phyloP scores from a whole-genome alignment of 2,888 invertebrate genomes.

The Cheiracanthium punctorium region DNA sequence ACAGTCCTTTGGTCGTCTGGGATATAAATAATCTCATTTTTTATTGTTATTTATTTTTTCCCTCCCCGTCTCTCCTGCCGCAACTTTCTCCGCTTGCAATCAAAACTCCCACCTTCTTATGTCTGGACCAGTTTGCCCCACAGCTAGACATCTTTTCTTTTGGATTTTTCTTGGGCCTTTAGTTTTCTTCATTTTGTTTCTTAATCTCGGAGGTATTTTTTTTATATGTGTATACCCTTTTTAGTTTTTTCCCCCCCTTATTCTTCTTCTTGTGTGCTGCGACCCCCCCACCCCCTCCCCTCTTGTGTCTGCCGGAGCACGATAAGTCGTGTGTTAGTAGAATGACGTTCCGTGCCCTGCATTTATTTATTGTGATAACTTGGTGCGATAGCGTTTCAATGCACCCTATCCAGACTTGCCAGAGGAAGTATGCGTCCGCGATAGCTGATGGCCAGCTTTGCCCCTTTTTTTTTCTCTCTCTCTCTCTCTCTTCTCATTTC shows the following conservation, averaged over 20 bases:
- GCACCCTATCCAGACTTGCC: slow-evolving; percentile 46
- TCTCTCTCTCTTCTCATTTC: neutral
- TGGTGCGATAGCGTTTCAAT: slow-evolving; percentile 49
- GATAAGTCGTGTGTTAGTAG: slow-evolving; percentile 47
- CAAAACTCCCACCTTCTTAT: slow-evolving; percentile 44
- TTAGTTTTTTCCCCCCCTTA: neutral
- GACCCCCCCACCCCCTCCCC: neutral
- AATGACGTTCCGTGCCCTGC: slow-evolving; percentile 17
- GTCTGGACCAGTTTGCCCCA: slow-evolving; percentile 53
- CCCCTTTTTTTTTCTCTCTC: neutral
- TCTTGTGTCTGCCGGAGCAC: slow-evolving; percentile 53
- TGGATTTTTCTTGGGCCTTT: neutral
- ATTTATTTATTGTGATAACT: slow-evolving; percentile 62
- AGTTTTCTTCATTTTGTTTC: slow-evolving; percentile 3
- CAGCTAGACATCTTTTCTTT: slow-evolving; percentile 48
- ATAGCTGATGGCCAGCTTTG: neutral
- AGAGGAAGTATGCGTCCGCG: slow-evolving; percentile 32
- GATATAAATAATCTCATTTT: neutral
- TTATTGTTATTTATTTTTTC: neutral
- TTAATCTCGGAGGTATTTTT: neutral
- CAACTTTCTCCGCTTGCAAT: slow-evolving; percentile 6
- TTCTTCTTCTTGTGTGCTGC: too few species aligned
- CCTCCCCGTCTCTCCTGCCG: slow-evolving; percentile 35
- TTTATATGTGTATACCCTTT: neutral
- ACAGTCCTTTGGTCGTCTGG: slow-evolving; percentile 47